These are phyloP conservation scores for Phalanger gymnotis DNA, from an alignment of 2,797 vertebrate genomes.

Conservation along the genomic window DNA sequence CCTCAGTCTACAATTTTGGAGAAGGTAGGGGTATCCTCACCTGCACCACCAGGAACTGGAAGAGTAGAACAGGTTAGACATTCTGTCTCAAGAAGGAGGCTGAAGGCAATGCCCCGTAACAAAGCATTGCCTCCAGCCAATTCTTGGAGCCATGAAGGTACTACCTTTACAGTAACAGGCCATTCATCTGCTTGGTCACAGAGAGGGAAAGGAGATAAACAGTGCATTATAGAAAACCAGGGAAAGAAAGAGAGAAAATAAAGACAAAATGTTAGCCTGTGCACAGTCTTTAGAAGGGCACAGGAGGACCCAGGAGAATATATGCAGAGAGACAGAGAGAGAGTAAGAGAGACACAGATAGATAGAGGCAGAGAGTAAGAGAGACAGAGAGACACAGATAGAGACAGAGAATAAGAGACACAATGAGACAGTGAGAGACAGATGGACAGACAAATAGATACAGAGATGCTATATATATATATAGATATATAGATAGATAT, in stretches of 20 bases:
- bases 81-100: conserved; percentile 51
- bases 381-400: too few species aligned
- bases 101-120: conserved; percentile 45
- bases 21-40: neutral
- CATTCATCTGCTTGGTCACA: neutral
- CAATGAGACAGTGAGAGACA: neutral
- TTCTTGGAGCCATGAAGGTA: conserved; percentile 34
- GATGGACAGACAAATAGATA: neutral
- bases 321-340: neutral
- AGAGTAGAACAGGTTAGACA: neutral
- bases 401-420: neutral
- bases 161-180: neutral
- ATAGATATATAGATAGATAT: too few species aligned
- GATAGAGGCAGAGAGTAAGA: too few species aligned
- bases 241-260: conserved; percentile 11
- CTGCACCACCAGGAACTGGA: neutral
- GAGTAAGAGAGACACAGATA: neutral
- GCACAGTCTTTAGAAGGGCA: conserved; percentile 4
- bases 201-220: neutral
- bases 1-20: rapidly evolving
- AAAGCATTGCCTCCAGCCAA: conserved; percentile 71
- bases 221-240: conserved; percentile 20
- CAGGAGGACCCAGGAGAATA: conserved; percentile 6
- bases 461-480: too few species aligned
- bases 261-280: conserved; percentile 52